Base-by-base conservation (phyloP, 2,797 vertebrate species). In the Scolopax bukidnonensis region DNA sequence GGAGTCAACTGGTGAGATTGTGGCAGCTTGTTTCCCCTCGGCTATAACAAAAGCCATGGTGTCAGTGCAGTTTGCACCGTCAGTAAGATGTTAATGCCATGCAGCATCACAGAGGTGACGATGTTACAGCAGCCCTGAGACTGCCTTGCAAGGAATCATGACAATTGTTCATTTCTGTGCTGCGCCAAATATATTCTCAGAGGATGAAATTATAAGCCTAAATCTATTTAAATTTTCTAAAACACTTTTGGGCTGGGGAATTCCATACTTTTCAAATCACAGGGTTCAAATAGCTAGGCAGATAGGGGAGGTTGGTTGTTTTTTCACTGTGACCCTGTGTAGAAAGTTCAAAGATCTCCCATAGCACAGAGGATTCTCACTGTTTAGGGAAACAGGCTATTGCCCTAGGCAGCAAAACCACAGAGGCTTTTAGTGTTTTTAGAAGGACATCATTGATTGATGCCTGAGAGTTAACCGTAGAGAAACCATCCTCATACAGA, bases 31-130 rank as follows among this genome's bases (percentile, higher is more conserved):
- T 60, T 18, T 23, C 19, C 68, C 51, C 56, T 8, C 0, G 24
- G 32, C 51, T 70, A 3, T 4, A 23, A 23, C 40, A 28, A 38
- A 21, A 48, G 68, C 47, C 6, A 0, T 2, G 2, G 43, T 3
- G 21, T 2, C 41, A 12, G 63, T 1, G 17, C 2, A 1, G 65
- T 36, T 33, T 12, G 48, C 33, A 5, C 33, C 3, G 2, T 13
- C 2, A 1, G 20, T 2, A 4, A 12, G 60, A 10, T 41, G 56
- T 59, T 67, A 11, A 17, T 19, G 79, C 32, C 19, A 4, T 2
- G 45, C 45, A 19, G 50, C 69, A 30, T 53, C 80, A 8, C 67
- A n/a, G 40, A 60, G 94, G 88, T 51, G 84, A 60, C 57, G 3
- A 6, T 0, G 27, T 18, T 18, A 53, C 69, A 60, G 56, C 74